These are phyloP conservation scores for Drosophila fulvimacula DNA, from an alignment of 2,888 invertebrate genomes.

Conservation along the genomic window DNA sequence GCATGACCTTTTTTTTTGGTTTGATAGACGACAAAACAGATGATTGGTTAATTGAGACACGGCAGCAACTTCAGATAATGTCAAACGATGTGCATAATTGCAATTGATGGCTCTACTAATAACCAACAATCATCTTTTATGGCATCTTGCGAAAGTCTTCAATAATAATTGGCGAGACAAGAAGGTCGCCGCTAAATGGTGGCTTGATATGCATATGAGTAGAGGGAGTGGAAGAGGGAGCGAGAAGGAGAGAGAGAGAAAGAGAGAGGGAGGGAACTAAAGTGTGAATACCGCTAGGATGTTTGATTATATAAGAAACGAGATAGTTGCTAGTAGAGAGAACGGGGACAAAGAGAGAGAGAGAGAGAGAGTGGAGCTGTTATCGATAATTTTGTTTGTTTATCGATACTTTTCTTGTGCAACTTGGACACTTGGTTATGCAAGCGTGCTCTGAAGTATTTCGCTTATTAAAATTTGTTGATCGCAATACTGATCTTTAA, in stretches of 20 bases:
- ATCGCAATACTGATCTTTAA: too few species aligned
- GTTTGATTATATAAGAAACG: too few species aligned
- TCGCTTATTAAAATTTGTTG: too few species aligned
- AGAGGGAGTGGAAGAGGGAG: background rate
- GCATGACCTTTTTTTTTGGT: conserved; percentile 81
- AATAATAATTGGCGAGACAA: conserved; percentile 26
- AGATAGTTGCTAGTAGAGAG: too few species aligned
- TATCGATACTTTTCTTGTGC: background rate
- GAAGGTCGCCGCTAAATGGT: conserved; percentile 16
- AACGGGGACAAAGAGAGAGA: background rate
- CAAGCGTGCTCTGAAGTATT: background rate
- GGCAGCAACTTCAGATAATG: conserved; percentile 39
- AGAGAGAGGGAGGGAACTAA: background rate
- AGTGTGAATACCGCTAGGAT: too few species aligned
- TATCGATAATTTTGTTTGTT: background rate
- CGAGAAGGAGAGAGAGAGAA: background rate
- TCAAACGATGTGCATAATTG: conserved; percentile 42
- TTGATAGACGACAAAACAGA: conserved; percentile 23
- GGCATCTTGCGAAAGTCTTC: conserved; percentile 40
- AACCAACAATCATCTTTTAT: conserved; percentile 26
- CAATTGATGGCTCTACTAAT: conserved; percentile 27
- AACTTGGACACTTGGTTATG: background rate
- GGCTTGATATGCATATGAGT: background rate
- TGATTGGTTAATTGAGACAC: conserved; percentile 39
- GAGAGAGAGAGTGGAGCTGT: background rate